Conservation (phyloP, 2,888 invertebrate species). For the Lasioglossum morio region DNA sequence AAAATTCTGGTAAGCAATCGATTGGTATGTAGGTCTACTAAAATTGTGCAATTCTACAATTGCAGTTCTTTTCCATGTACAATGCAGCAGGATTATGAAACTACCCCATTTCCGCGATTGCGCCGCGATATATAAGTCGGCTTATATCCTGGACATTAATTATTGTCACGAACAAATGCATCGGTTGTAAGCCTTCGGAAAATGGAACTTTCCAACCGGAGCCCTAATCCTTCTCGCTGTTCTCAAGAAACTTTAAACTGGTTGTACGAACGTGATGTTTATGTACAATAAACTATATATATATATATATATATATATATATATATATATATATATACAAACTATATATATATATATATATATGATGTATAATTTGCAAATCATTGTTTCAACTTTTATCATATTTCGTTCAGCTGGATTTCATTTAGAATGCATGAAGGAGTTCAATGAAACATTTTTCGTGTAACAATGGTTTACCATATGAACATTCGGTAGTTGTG, state of each 20-base stretch:
- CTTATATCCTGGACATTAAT: constrained; percentile 50
- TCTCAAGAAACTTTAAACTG: constrained; percentile 56
- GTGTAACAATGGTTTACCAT: neutral
- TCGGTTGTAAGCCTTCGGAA: constrained; percentile 27
- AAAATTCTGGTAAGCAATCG: neutral
- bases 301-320: no score
- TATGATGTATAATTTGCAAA: neutral
- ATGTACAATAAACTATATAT: neutral
- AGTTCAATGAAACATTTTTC: neutral
- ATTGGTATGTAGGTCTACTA: neutral
- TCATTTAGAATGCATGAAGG: no score
- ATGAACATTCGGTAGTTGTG: neutral
- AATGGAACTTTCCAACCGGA: constrained; percentile 38
- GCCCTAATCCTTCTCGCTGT: constrained; percentile 32
- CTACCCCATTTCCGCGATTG: neutral
- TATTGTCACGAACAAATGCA: constrained; percentile 39
- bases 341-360: no score
- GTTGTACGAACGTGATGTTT: constrained; percentile 12
- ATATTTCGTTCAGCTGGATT: no score
- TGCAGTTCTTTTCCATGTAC: neutral
- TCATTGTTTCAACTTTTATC: no score
- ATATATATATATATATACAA: no score
- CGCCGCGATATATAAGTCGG: constrained; percentile 25
- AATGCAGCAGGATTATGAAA: constrained; percentile 2
- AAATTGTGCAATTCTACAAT: neutral